These are phyloP conservation scores for Dicerorhinus sumatrensis DNA, from an alignment of 2,113 vertebrate genomes.

Conservation along the genomic window DNA sequence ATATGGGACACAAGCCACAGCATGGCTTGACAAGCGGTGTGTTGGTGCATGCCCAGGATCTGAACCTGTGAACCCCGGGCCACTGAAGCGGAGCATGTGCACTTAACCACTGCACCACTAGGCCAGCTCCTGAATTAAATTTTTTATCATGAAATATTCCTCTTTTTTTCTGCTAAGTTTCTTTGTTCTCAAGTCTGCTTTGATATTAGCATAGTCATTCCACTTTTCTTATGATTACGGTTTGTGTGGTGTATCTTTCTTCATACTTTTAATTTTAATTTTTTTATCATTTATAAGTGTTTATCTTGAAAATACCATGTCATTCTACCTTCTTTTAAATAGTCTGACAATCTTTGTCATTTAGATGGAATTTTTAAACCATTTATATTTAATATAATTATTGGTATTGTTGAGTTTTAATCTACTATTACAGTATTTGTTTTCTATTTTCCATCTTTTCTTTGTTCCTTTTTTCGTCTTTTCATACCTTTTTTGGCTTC, in stretches of 20 bases:
- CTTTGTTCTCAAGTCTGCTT: neutral
- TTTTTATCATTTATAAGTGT: neutral
- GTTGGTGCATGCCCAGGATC: too few relatives aligned
- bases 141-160: neutral
- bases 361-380: neutral
- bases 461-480: neutral
- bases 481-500: neutral
- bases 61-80: too few relatives aligned
- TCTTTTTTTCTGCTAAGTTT: neutral
- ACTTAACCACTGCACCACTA: too few relatives aligned
- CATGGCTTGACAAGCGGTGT: too few relatives aligned
- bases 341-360: neutral
- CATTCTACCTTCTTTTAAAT: neutral
- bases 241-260: neutral
- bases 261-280: neutral
- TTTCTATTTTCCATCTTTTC: neutral
- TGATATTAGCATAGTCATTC: neutral
- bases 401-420: neutral
- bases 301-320: slow-evolving; percentile 2
- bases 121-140: neutral
- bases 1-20: too few relatives aligned
- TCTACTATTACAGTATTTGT: neutral
- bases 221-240: neutral
- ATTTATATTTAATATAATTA: slow-evolving; percentile 19
- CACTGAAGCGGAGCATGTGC: too few relatives aligned